Evolutionary conservation across 2,113 vertebrate species (phyloP), one percentile per base, ranked within the genome.

Genomic region (Callorhinus ursinus): DNA sequence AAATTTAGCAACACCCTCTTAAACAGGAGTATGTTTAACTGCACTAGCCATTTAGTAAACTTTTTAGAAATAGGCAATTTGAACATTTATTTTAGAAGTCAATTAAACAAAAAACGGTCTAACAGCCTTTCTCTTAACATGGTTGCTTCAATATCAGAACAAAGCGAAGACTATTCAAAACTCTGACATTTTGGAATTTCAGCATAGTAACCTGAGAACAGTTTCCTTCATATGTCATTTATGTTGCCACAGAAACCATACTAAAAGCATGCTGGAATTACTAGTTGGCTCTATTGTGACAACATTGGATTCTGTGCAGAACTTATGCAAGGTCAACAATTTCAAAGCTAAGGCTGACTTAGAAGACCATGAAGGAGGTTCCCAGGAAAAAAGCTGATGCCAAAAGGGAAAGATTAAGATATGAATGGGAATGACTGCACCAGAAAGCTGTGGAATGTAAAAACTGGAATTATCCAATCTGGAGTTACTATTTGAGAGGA

Each of bases 131-230:
- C 82, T 65, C 96, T 77, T 95, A 83, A 97, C 59, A 84, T 74
- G 97, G 92, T 33, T 96, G 67, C 33, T 79, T 97, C 71, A 80
- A 49, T 83, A 96, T 36, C 84, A 95, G 71, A 96, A 96, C 81
- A 96, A 96, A 84, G 28, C 86, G 55, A 46, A 69, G 69, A 89
- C 42, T 97, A 90, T 53, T 95, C 57, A 97, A 86, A 97, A 96
- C 89, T 96, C 59, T 79, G 92, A 85, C 84, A 96, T 96, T 97
- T 97, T 97, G 96, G 97, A 97, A 96, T 96, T 98, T 96, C 96
- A 97, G 97, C 96, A 90, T 10, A 96, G 76, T 93, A 88, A 98
- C 97, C 97, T 97, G 97, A 97, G 97, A 92, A 97, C 74, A 93
- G 88, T 95, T 96, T 93, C 94, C 95, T 97, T 97, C 95, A 76